phyloP scores from a whole-genome alignment of 2,888 invertebrate species.

The Pseudoips prasinana region DNA sequence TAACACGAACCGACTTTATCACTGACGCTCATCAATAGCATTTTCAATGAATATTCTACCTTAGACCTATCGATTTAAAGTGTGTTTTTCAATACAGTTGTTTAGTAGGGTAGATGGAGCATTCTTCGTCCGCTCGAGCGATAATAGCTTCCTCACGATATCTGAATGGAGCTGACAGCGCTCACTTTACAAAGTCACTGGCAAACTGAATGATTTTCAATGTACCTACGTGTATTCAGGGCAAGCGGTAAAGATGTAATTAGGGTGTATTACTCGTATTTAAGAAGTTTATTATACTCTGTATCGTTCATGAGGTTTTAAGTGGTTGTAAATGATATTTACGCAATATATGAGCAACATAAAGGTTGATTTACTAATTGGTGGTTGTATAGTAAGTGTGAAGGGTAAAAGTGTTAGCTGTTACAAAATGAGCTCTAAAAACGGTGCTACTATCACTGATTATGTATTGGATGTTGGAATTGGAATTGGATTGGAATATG shows the following conservation, averaged over 20 bases:
- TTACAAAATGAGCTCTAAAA: too few relatives aligned
- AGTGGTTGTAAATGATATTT: too few relatives aligned
- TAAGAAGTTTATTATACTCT: too few relatives aligned
- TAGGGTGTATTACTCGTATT: too few relatives aligned
- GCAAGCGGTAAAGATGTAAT: slow-evolving; percentile 14
- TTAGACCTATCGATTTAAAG: slow-evolving; percentile 30
- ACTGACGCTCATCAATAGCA: slow-evolving; percentile 27
- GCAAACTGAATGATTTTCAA: slow-evolving; percentile 43
- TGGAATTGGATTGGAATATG: too few relatives aligned
- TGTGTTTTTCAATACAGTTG: slow-evolving; percentile 20
- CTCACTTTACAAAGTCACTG: slow-evolving; percentile 37
- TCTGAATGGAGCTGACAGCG: slow-evolving; percentile 49
- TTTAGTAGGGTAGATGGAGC: slow-evolving; percentile 23
- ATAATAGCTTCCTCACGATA: slow-evolving; percentile 61
- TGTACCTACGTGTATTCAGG: slow-evolving; percentile 9
- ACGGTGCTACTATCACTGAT: too few relatives aligned
- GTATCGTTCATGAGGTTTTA: too few relatives aligned
- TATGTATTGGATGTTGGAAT: too few relatives aligned
- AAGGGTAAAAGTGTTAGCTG: too few relatives aligned
- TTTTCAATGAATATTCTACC: slow-evolving; percentile 27
- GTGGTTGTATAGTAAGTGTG: too few relatives aligned
- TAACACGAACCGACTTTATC: slow-evolving; percentile 36
- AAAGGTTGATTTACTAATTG: too few relatives aligned
- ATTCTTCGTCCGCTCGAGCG: slow-evolving; percentile 33
- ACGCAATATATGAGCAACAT: too few relatives aligned